phyloP scores from a whole-genome alignment of 2,113 vertebrate genomes.

The Polypterus bichir region DNA sequence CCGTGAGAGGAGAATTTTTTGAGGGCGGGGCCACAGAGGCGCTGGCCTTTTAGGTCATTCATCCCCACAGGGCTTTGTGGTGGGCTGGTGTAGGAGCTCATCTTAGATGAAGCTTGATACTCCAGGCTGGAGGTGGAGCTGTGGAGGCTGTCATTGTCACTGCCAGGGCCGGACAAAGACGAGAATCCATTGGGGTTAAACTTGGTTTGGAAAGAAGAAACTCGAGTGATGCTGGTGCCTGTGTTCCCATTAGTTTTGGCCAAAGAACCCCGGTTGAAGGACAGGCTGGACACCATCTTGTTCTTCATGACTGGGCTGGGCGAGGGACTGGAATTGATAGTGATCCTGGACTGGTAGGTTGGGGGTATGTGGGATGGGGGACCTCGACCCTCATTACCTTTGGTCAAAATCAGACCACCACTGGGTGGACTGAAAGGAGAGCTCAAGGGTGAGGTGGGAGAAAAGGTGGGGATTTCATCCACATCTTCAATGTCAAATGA shows the following conservation, averaged over 20 bases:
- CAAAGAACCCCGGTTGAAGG: slow-evolving; percentile 50
- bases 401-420: slow-evolving; percentile 28
- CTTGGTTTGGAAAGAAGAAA: slow-evolving; percentile 56
- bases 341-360: slow-evolving; percentile 28
- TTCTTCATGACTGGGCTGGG: slow-evolving; percentile 41
- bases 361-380: slow-evolving; percentile 23
- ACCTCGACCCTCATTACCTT: slow-evolving; percentile 27
- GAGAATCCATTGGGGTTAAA: slow-evolving; percentile 42
- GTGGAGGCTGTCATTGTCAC: slow-evolving; percentile 64
- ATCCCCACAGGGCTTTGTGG: slow-evolving; percentile 22
- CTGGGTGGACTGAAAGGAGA: slow-evolving; percentile 32
- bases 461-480: slow-evolving; percentile 38
- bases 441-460: slow-evolving; percentile 33
- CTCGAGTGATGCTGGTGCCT: slow-evolving; percentile 28
- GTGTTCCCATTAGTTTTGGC: slow-evolving; percentile 29
- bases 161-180: slow-evolving; percentile 41
- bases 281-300: slow-evolving; percentile 38
- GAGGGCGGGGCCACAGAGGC: slow-evolving; percentile 19
- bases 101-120: slow-evolving; percentile 36
- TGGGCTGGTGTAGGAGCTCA: slow-evolving; percentile 31
- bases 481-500: slow-evolving; percentile 69
- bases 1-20: slow-evolving; percentile 59
- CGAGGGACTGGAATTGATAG: slow-evolving; percentile 28
- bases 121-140: slow-evolving; percentile 72
- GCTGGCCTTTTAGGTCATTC: slow-evolving; percentile 20